Base-by-base conservation (phyloP, 1,140 invertebrate species). In the Atta colombica region DNA sequence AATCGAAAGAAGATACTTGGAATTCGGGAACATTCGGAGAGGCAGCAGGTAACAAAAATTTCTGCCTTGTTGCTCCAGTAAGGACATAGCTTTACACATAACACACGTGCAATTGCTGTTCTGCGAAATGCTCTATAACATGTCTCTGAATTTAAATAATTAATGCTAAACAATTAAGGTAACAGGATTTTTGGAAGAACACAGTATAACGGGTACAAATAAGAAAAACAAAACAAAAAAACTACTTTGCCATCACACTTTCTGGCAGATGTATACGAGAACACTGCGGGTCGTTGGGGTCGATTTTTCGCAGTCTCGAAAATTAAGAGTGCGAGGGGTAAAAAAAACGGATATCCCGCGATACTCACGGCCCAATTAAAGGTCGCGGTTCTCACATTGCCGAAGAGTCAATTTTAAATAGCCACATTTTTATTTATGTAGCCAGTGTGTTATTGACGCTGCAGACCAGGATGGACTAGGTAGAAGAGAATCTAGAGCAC, bases 351-450 rank as follows among this genome's bases (percentile, higher is more conserved):
- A 49, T n/a, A 8, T 49, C 35, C 39, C 8, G 69, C 25, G 12
- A 14, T 84, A 84, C 80, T 84, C 53, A 84, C 80, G 69, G 69
- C 69, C 39, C 25, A 21, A 21, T 74, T 61, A 61, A 51, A 51
- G 69, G 21, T 84, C 55, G 25, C 45, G 39, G 16, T 53, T 75
- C 55, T 84, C 55, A 84, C 80, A 84, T 84, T 61, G 69, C 74
- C 69, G 14, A 72, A 7, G 35, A 82, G 10, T 25, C 49, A 58
- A 84, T 84, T 84, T 84, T 84, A 84, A 84, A 84, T 84, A 84
- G 80, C 80, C 69, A 8, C 80, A 84, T 75, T 84, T 45, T 84
- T 84, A 84, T 84, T 84, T 75, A 25, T 31, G 80, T 61, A 63
- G 55, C 49, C 72, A 60, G 58, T 74, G 8, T 84, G 60, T 75